A percentile compares a stretch with the other conserved stretches of the same genome.
phyloP scores from a whole-genome alignment of 2,888 invertebrate genomes.

The Syrphus vitripennis region DNA sequence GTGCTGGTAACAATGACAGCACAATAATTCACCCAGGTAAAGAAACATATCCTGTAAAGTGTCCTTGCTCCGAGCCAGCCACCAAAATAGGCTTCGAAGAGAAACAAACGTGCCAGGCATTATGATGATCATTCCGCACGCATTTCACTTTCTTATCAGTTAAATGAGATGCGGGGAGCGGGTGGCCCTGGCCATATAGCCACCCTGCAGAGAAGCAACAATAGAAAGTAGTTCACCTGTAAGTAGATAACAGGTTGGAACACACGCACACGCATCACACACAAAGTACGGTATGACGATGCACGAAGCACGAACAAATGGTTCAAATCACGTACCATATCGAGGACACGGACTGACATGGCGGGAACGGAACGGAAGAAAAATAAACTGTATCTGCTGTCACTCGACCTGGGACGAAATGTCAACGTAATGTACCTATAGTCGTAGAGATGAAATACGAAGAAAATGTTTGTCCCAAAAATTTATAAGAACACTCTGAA shows the following conservation, averaged over 20 bases:
- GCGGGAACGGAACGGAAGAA: background rate
- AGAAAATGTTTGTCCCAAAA: conserved; percentile 39
- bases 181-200: background rate
- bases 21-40: conserved; percentile 55
- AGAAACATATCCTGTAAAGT: conserved; percentile 24
- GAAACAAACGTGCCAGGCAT: conserved; percentile 64
- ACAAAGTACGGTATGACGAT: background rate
- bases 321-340: conserved; percentile 51
- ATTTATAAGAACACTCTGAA: background rate
- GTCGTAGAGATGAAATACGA: too few relatives aligned
- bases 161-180: background rate
- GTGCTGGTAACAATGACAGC: conserved; percentile 57
- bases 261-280: conserved; percentile 36
- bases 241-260: conserved; percentile 46
- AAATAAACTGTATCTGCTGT: conserved; percentile 46
- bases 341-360: background rate
- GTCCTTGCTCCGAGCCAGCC: conserved; percentile 18
- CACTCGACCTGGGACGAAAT: conserved; percentile 16
- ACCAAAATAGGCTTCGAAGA: conserved; percentile 4
- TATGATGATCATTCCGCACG: conserved; percentile 60
- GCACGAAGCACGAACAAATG: background rate
- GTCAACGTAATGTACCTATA: conserved; percentile 22
- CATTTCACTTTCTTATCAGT: conserved; percentile 63
- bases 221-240: conserved; percentile 58
- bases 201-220: conserved; percentile 23